These are phyloP conservation scores for Podabrus alpinus DNA, from an alignment of 2,888 invertebrate genomes.

Conservation along the genomic window DNA sequence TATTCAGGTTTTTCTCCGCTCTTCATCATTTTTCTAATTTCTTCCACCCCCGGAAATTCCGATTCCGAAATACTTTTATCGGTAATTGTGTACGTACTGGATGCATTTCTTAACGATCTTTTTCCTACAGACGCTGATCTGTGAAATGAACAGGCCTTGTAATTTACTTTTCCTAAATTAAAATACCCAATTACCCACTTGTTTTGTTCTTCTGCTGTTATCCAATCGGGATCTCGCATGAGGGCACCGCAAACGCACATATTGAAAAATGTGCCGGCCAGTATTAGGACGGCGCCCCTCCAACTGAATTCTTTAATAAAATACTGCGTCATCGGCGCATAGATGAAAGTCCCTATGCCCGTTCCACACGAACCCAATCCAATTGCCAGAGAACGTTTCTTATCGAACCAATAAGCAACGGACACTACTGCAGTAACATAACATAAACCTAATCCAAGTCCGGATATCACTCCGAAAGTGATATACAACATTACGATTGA, in stretches of 20 bases:
- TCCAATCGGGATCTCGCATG: slow-evolving; percentile 90
- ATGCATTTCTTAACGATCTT: slow-evolving; percentile 60
- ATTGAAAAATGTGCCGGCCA: slow-evolving; percentile 84
- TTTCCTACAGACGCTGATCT: slow-evolving; percentile 49
- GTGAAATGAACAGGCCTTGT: background rate
- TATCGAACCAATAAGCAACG: slow-evolving; percentile 92
- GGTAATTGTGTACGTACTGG: slow-evolving; percentile 59
- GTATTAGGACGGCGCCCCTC: slow-evolving; percentile 78
- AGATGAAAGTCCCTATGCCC: slow-evolving; percentile 86
- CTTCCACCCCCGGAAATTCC: slow-evolving; percentile 67
- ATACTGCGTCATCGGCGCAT: slow-evolving; percentile 82
- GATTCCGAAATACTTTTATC: slow-evolving; percentile 54
- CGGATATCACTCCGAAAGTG: slow-evolving; percentile 84
- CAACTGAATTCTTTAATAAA: slow-evolving; percentile 81
- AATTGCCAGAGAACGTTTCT: slow-evolving; percentile 82
- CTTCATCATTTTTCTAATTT: slow-evolving; percentile 70
- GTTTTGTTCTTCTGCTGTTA: slow-evolving; percentile 64
- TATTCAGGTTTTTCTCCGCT: slow-evolving; percentile 72
- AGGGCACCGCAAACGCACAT: slow-evolving; percentile 84
- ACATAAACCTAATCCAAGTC: slow-evolving; percentile 80
- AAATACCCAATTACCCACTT: slow-evolving; percentile 27
- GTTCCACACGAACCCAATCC: slow-evolving; percentile 88
- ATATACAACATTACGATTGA: slow-evolving; percentile 80
- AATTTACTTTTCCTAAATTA: background rate
- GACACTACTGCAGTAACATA: slow-evolving; percentile 91